Base-by-base conservation (phyloP, 2,113 vertebrate genomes). In the Calonectris borealis region DNA sequence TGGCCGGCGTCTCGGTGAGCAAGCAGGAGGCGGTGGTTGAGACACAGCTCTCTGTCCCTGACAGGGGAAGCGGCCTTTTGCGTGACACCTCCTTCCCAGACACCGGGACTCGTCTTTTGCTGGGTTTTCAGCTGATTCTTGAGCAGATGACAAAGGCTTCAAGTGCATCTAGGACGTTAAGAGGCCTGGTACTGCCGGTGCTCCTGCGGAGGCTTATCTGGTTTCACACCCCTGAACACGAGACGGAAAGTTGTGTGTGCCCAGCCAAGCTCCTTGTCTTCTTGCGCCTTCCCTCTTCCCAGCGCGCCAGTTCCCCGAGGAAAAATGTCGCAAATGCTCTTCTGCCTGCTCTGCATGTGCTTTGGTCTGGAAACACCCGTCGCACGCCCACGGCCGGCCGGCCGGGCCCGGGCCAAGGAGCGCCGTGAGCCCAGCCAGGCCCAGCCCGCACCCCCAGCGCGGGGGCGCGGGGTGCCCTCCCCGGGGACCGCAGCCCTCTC, bases 301-400 rank as follows among this genome's bases (percentile, higher is more conserved):
- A 7, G 27, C 18, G 6, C 34, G 31, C 40, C 40, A 3, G 24
- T 21, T 68, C 27, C 32, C 26, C 6, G 9, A 10, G 16, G 12
- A 46, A 52, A 34, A 17, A 15, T 4, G 54, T 21, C 36, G 13
- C 76, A 4, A 42, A 13, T 1, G 4, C 29, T 4, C 62, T 16
- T 6, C 49, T 11, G 26, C n/a, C 38, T 1, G 40, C 48, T 22
- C 26, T 3, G 34, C 16, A 0, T 1, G 9, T 3, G 34, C 36
- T 62, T 5, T 2, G 26, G 4, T 38, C 11, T 6, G 22, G 27
- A 36, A 66, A 46, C n/a, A 14, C 2, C 38, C 61, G 10, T 15
- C 2, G 31, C 6, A 0, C 2, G 31, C 82, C 44, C 27, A 5
- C 27, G 17, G 52, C 51, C 1, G 40, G 34, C 20, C 22, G 12